These are phyloP conservation scores for Ceratitis capitata DNA, from an alignment of 1,140 invertebrate species.

Conservation along the genomic window DNA sequence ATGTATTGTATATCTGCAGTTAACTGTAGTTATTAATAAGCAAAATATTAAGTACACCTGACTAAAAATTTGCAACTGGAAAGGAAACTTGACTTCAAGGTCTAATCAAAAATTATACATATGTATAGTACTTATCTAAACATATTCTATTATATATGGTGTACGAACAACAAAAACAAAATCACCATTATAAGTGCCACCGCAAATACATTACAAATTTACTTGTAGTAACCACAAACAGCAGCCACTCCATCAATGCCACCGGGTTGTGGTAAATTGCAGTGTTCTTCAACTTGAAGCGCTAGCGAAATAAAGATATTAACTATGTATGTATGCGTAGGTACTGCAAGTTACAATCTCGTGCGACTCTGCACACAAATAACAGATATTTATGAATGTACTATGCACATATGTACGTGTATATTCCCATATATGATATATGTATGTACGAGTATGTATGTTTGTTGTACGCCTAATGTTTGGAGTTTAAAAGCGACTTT, in stretches of 20 bases:
- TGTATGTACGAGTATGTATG: neutral
- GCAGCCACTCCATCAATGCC: slow-evolving; percentile 16
- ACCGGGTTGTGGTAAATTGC: neutral
- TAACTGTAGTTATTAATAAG: neutral
- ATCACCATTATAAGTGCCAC: neutral
- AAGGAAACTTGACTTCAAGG: slow-evolving; percentile 32
- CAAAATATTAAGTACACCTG: neutral
- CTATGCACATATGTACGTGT: neutral
- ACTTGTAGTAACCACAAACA: neutral
- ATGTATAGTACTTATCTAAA: too few species aligned
- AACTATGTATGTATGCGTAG: neutral
- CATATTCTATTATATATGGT: neutral
- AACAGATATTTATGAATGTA: neutral
- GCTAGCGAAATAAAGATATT: neutral
- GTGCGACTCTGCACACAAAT: neutral
- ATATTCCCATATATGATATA: too few species aligned
- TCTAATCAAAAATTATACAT: neutral
- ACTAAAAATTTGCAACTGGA: slow-evolving; percentile 9
- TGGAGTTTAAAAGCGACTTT: neutral
- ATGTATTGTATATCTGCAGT: neutral
- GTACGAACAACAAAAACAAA: neutral
- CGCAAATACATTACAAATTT: neutral
- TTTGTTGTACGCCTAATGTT: neutral
- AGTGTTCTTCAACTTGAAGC: slow-evolving; percentile 33
- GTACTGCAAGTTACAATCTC: neutral